Base-by-base conservation (phyloP, 1,140 invertebrate species). In the Hyphantria cunea region DNA sequence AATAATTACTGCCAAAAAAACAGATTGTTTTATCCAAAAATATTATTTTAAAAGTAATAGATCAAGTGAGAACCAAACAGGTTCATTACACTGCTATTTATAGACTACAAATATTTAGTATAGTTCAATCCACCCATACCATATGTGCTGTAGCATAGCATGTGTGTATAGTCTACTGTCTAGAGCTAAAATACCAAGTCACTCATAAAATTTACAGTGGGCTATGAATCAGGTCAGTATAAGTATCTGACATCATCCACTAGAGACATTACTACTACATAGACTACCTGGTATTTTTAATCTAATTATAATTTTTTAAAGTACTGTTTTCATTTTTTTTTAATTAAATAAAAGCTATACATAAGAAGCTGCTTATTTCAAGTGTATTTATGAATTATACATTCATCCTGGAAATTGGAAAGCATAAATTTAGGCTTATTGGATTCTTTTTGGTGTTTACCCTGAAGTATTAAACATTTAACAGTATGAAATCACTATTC, bases 191-290 rank as follows among this genome's bases (percentile, higher is more conserved):
- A 58, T 45, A 58, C 37, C 17, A 25, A 49, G n/a, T 48, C 14
- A 15, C 12, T 6, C 4, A 37, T 58, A 58, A 45, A 58, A 33
- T 39, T 12, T n/a, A 49, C 32, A 54, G 14, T 14, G 12, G 37
- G 31, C 32, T 13, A 64, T 64, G 54, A 71, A 53, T 66, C 58
- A 71, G 55, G 37, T 58, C 13, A 44, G 32, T 10, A 44, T 14
- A 58, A 45, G 45, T 49, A 48, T 58, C 55, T 52, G 49, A 61
- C 58, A 54, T 62, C 65, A 67, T 58, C 58, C 17, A 25, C 17
- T 25, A 25, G 17, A 1, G 17, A 5, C 17, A 25, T 25, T 25
- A 5, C 17, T 25, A 25, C 2, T 25, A 25, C 17, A 5, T 25
- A 25, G 17, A 25, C 17, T 25, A 25, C 17, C 5, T 3, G 5